Evolutionary conservation across 2,797 vertebrate species (phyloP), one percentile per base, ranked within the genome.

Genomic region (Coregonus suidteri): DNA sequence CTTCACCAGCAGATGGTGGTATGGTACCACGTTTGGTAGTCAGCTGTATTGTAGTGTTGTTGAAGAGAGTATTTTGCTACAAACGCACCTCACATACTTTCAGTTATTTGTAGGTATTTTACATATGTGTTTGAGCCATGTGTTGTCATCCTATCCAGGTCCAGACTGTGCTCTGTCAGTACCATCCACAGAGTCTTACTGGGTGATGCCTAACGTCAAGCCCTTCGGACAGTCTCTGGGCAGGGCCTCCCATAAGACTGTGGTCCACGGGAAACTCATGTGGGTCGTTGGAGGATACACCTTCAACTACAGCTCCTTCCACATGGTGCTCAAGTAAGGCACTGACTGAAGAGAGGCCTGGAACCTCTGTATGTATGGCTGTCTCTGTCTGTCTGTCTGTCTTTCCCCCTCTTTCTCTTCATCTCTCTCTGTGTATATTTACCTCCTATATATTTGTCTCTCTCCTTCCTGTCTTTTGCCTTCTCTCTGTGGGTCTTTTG

Each of bases 251-350:
- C 98, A 99, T 84, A 97, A 97, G 84, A 93, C 97, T 0, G 93
- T 99, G 84, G 94, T 98, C 11, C 96, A 98, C 3, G 97, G 97
- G 4, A 98, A 97, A 81, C 95, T 97, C 78, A 99, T 99, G 98
- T 99, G 98, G 98, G 98, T 99, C 59, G 96, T 99, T 47, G 98
- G 98, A 0, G 98, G 98, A 75, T 98, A 99, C 86, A 93, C 96
- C 68, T 99, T 99, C 84, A 99, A 99, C 95, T 99, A 98, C 94
- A 99, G 96, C 87, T 96, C 97, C 1, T 99, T 98, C 90, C 98
- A 99, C 83, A 99, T 99, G 97, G 96, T 99, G 71, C 87, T 99
- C 72, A 99, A 98, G 98, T 99, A 94, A 97, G 98, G 59, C 59
- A 25, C 9, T 25, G n/a, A 62, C 59, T 5, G 6, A 62, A 20